Base-by-base conservation (phyloP, 37 sponge, comb jelly and placozoan genomes). In the Tethya wilhelma region DNA sequence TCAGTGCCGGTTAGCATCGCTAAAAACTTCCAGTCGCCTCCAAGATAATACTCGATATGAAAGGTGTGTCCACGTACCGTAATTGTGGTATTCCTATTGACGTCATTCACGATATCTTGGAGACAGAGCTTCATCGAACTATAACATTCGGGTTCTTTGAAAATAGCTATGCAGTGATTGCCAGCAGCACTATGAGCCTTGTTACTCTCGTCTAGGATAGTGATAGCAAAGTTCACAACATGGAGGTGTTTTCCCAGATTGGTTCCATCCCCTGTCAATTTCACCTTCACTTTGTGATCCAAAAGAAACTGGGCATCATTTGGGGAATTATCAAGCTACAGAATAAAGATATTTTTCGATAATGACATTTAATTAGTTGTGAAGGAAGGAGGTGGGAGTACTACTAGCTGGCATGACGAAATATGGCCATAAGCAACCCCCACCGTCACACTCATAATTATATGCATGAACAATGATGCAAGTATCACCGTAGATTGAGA, bases 211-310 rank as follows among this genome's bases (percentile, higher is more conserved):
- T 40, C 75, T 7, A 83, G 58, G 0, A 83, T 1, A 1, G 45
- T 44, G 46, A 71, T 44, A 22, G n/a, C 46, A 23, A 71, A 32
- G 5, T 32, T 33, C n/a, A 71, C 45, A 38, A 44, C 49, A 44
- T 71, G 45, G 28, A 71, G 23, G 53, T 53, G n/a, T 26, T 44
- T 26, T 5, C 46, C 12, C 3, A 71, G 23, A 22, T 41, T 26
- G 20, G 72, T 71, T 25, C 72, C 72, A 71, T 71, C 72, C 14
- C 49, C 72, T 23, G 72, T 44, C 32, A 71, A 12, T 41, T 71
- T 71, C 31, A 71, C 72, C n/a, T 6, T 19, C 23, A 62, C 28
- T 8, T 7, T 62, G 8, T 7, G 25, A 11, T 7, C 23, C 7
- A 19, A 25, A 11, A 8, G 7, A 26, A 62, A 62, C 25, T 19